These are phyloP conservation scores for Pseudopipra pipra DNA, from an alignment of 2,113 vertebrate species.

Conservation along the genomic window DNA sequence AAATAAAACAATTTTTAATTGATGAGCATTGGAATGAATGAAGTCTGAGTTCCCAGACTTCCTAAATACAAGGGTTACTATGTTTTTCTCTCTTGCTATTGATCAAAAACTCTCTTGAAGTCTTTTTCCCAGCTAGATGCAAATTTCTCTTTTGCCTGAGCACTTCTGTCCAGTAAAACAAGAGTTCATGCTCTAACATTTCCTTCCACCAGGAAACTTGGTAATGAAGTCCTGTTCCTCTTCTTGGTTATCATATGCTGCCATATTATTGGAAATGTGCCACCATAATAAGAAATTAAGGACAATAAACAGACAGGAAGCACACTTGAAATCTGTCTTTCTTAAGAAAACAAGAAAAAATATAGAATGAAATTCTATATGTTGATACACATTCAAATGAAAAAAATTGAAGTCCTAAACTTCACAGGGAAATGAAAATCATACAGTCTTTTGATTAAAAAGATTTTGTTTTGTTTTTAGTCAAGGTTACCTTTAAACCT, in stretches of 20 bases:
- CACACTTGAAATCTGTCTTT: background rate
- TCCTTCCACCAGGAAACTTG: background rate
- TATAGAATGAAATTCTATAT: background rate
- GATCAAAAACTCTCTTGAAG: rapidly evolving
- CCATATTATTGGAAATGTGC: background rate
- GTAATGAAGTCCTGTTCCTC: background rate
- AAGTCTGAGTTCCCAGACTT: background rate
- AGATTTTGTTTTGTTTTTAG: background rate
- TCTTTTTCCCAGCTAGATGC: background rate
- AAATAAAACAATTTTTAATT: background rate
- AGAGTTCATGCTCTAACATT: background rate
- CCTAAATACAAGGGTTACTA: background rate
- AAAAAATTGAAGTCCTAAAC: background rate
- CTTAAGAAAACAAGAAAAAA: background rate
- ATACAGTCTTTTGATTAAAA: background rate
- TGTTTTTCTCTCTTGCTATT: background rate
- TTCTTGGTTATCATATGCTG: background rate
- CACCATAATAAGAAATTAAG: background rate
- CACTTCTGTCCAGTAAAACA: background rate
- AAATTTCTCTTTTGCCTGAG: background rate
- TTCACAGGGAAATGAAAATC: background rate
- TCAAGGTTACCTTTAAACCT: background rate
- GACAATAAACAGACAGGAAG: background rate
- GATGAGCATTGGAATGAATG: background rate
- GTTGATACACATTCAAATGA: background rate